phyloP scores from a whole-genome alignment of 2,888 invertebrate species.

The Nymphalis c-album region DNA sequence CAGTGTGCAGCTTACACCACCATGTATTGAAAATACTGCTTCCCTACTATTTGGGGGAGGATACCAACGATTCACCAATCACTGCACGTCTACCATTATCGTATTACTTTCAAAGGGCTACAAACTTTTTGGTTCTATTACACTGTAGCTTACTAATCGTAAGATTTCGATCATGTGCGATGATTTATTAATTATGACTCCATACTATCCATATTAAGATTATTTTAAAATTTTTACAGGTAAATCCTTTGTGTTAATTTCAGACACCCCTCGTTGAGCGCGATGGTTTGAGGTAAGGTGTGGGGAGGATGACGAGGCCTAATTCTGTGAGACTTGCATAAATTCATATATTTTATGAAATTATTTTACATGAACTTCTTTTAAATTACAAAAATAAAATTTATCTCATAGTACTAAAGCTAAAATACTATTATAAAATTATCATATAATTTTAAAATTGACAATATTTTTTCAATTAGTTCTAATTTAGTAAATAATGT shows the following conservation, averaged over 20 bases:
- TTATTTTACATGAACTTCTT: neutral
- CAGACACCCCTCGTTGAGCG: neutral
- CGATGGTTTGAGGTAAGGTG: slow-evolving; percentile 5
- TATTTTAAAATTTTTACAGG: neutral
- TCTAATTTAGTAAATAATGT: no score
- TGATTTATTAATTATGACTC: no score
- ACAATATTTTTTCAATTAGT: no score
- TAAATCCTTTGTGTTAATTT: neutral
- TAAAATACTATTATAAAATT: no score
- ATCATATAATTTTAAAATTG: no score
- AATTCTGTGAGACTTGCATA: neutral
- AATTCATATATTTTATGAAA: neutral
- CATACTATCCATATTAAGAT: no score
- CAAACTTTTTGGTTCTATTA: no score
- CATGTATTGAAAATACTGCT: neutral
- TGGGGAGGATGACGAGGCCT: neutral
- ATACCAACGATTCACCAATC: slow-evolving; percentile 5
- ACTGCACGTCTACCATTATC: neutral
- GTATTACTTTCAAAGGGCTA: neutral
- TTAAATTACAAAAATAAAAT: neutral
- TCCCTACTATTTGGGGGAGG: slow-evolving; percentile 1
- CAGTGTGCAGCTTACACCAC: neutral
- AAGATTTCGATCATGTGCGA: no score
- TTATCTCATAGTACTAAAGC: neutral
- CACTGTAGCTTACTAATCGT: no score